Evolutionary conservation across 1,140 invertebrate species (phyloP), one percentile per base, ranked within the genome.

Genomic region (Metopolophium dirhodum): DNA sequence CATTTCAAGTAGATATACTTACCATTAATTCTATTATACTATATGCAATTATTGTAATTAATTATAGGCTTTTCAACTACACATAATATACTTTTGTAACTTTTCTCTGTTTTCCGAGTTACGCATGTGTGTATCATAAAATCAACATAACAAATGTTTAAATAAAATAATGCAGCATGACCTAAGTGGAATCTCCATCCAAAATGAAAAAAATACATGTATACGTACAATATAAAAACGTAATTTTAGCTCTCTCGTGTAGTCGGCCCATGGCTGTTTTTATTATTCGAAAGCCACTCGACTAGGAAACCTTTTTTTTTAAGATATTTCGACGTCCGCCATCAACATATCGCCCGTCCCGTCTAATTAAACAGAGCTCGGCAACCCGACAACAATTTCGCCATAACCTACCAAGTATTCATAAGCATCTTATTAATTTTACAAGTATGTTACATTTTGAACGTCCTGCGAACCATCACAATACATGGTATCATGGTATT

Each of bases 381-480:
- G 35, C 35, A 37, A 77, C 30, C 61, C 20, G 35, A 37, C 77
- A 83, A 37, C 77, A 83, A 37, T 83, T 37, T 83, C 77, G 77
- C 35, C n/a, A 23, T 83, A 83, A 3, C 20, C 35, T 37, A 9
- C 7, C 35, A 83, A 83, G 77, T 83, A 83, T 8, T 83, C 35
- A 83, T 37, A 83, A 83, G n/a, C 35, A 37, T 83, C 77, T 37
- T 83, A 83, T 83, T 83, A 83, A 83, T 37, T 83, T 83, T 83
- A 83, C 77, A 77, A 77, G 61, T 77, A 77, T 77, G 61, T 77
- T 77, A 77, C 61, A n/a, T 77, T 77, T 77, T 77, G 61, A 83
- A 83, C 82, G 82, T 83, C 20, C 35, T 83, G 20, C 37, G 82
- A 37, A 41, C 37, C 37, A 83, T 37, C 82, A 41, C 35, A 83